Base-by-base conservation (phyloP, 2,888 invertebrate genomes). In the Xanthorhoe designata region DNA sequence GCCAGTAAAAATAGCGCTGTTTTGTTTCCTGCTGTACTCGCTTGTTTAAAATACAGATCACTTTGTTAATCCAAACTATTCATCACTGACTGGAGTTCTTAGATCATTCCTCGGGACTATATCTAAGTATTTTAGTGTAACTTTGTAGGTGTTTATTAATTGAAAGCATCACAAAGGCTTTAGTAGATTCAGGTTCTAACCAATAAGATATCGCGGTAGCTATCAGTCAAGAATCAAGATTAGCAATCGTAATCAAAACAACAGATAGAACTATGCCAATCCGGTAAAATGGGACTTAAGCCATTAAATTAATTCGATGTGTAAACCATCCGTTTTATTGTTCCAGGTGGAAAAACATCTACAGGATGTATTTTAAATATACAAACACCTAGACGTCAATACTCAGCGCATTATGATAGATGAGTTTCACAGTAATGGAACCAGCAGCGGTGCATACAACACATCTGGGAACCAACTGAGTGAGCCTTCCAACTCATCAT, bases 381-480 rank as follows among this genome's bases (percentile, higher is more conserved):
- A 56, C 57, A 47, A 64, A 56, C 57, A 63, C 58, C 29, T 63
- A 51, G 38, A 52, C 15, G 7, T 53, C 42, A 62, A 64, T 38
- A 68, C 45, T 45, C 47, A 18, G 29, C 59, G 62, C 86, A 88
- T 78, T 77, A 89, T 88, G 88, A 79, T 84, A 79, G 79, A 82
- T 73, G 82, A 82, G 55, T 68, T 76, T 52, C 70, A 77, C 55
- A 71, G 73, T 63, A 81, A 84, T 77, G 84, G 82, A 70, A 74
- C 79, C 2, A 80, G 73, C 54, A 45, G 17, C 51, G 76, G 81
- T 18, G 53, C 74, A 19, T 75, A 77, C 63, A 71, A 75, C 17
- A 75, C 67, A 5, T 69, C 53, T 71, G 7, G 79, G 50, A 73
- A 77, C 17, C 53, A 70, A 15, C 70, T 75, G 18, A 84, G 15